Conservation (phyloP, 2,113 vertebrate species). For the Cyprinus carpio region DNA sequence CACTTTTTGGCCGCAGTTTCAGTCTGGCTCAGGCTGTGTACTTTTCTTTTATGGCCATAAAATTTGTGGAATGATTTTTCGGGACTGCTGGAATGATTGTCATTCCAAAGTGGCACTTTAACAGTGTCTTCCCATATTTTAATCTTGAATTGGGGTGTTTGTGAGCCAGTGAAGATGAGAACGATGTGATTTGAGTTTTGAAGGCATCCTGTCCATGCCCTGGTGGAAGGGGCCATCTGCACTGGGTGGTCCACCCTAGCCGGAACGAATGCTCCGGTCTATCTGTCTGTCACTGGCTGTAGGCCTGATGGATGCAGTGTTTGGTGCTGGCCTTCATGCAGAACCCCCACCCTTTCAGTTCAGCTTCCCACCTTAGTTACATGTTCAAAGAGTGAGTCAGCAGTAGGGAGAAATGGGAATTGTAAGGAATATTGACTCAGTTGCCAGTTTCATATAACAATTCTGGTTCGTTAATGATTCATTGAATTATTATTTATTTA, state of each 20-base stretch:
- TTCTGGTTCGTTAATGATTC: not conserved
- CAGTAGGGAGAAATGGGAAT: not conserved
- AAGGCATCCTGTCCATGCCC: conserved; percentile 65
- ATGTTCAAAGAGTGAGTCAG: not conserved
- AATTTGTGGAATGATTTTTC: not conserved
- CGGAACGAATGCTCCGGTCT: conserved; percentile 58
- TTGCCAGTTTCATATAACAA: not conserved
- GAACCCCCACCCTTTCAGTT: conserved; percentile 52
- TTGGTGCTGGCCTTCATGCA: conserved; percentile 69
- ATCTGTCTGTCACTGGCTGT: conserved; percentile 66
- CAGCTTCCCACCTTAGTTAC: not conserved
- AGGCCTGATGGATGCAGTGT: conserved; percentile 71
- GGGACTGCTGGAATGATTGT: not conserved
- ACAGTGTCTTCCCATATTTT: not conserved
- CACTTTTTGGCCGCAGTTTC: not conserved
- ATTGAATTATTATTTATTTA: not conserved
- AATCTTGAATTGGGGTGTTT: conserved; percentile 36
- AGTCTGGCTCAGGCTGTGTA: not conserved
- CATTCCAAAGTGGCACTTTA: not conserved
- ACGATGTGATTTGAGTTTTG: conserved; percentile 57
- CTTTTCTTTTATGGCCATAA: not conserved
- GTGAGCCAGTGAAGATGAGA: conserved; percentile 43
- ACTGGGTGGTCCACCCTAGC: conserved; percentile 74
- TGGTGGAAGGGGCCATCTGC: conserved; percentile 59
- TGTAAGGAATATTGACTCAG: not conserved